Percentiles rank a stretch among this genome's conserved stretches.
Evolutionary conservation across 2,113 vertebrate species (phyloP).

Genomic region (Ovibos moschatus): DNA sequence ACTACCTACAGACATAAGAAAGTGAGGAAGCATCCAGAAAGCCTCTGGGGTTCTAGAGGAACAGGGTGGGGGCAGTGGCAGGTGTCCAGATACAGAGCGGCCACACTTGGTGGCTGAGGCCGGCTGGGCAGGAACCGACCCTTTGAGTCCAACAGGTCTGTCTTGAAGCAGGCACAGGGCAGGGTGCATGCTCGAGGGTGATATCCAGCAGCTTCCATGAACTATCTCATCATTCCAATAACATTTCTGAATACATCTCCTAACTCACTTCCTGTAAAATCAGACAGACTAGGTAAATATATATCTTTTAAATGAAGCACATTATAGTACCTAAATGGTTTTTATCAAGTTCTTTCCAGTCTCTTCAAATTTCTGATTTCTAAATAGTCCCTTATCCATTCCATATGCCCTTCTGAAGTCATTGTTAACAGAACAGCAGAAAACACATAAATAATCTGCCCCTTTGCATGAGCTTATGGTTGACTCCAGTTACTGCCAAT

Average conservation of each 20-base stretch:
- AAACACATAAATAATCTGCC: slow-evolving; percentile 79
- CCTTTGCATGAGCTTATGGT: slow-evolving; percentile 74
- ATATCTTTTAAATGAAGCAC: slow-evolving; percentile 79
- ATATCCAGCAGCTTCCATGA: slow-evolving; percentile 66
- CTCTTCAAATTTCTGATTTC: slow-evolving; percentile 81
- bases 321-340: slow-evolving; percentile 80
- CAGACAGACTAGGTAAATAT: slow-evolving; percentile 79
- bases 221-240: slow-evolving; percentile 76
- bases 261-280: slow-evolving; percentile 77
- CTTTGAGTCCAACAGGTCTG: background rate
- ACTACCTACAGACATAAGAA: background rate
- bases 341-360: slow-evolving; percentile 81
- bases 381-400: slow-evolving; percentile 80
- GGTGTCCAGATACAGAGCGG: background rate
- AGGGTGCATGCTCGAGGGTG: fast-evolving
- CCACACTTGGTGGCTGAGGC: background rate
- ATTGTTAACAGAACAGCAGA: slow-evolving; percentile 78
- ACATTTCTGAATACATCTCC: slow-evolving; percentile 73
- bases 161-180: background rate
- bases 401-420: slow-evolving; percentile 83
- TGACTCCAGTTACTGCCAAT: slow-evolving; percentile 82
- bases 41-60: background rate
- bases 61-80: background rate
- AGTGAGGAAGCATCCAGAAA: background rate
- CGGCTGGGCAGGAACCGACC: fast-evolving